phyloP scores from a whole-genome alignment of 1,140 invertebrate species.

The Conus ventricosus region DNA sequence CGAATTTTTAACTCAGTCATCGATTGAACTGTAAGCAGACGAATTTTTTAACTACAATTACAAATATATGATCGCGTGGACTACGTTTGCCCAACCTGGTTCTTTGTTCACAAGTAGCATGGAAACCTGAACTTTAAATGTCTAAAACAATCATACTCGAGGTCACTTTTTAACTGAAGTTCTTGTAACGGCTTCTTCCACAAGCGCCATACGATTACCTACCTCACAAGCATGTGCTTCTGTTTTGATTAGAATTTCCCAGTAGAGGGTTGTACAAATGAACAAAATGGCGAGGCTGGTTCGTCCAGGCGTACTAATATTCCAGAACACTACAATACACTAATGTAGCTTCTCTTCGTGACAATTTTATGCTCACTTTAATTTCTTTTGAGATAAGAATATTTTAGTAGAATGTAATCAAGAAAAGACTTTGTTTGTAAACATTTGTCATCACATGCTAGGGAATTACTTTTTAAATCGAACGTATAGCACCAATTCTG shows the following conservation, averaged over 20 bases:
- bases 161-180: no score
- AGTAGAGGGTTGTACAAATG: conserved; percentile 53
- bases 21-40: neutral
- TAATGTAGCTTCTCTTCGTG: neutral
- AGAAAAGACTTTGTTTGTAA: no score
- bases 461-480: neutral
- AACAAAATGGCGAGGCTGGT: conserved; percentile 52
- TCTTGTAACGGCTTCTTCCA: no score
- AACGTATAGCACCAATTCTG: neutral
- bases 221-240: conserved; percentile 51
- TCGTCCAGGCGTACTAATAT: conserved; percentile 22
- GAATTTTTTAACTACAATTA: no score
- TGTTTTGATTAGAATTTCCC: conserved; percentile 63
- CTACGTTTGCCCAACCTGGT: neutral
- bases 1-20: neutral
- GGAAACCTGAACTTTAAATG: no score
- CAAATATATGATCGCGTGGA: neutral
- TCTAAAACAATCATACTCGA: no score
- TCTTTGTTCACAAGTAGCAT: neutral
- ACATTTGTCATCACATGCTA: no score
- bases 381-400: no score
- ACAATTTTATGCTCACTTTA: no score
- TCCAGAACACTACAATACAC: neutral
- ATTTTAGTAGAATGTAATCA: no score
- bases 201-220: neutral